A percentile compares a stretch with the other conserved stretches of the same genome.
Conservation (phyloP, 2,888 invertebrate genomes). For the Petrolisthes manimaculis region DNA sequence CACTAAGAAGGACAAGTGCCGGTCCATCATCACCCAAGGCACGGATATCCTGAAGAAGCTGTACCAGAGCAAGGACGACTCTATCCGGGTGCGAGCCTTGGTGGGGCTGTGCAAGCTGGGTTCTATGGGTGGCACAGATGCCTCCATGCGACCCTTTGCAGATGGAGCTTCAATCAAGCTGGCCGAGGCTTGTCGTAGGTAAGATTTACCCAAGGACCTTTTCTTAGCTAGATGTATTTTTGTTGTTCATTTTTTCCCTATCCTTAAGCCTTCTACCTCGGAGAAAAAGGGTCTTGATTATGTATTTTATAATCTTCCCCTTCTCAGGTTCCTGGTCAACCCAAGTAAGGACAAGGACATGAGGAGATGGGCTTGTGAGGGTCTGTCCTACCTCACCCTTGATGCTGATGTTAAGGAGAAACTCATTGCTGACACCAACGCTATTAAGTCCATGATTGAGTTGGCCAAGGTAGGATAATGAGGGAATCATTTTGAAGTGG, state of each 20-base stretch:
- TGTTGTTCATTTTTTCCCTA: too few species aligned
- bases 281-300: background rate
- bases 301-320: too few species aligned
- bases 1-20: conserved; percentile 96
- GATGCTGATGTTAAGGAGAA: conserved; percentile 99
- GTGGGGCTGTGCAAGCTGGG: conserved; percentile 97
- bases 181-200: conserved; percentile 91
- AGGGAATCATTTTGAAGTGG: background rate
- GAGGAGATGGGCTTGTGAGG: conserved; percentile 96
- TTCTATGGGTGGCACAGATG: conserved; percentile 94
- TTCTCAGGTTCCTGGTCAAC: conserved; percentile 81
- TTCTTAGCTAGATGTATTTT: background rate
- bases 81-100: conserved; percentile 87
- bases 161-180: conserved; percentile 93
- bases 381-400: conserved; percentile 93
- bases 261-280: background rate
- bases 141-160: conserved; percentile 92
- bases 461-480: conserved; percentile 78
- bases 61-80: conserved; percentile 90
- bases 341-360: conserved; percentile 89
- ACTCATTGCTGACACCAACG: conserved; percentile 85
- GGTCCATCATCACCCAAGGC: conserved; percentile 88
- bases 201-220: conserved; percentile 59
- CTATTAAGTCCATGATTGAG: conserved; percentile 88
- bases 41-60: conserved; percentile 92